Evolutionary conservation across 1,140 invertebrate species (phyloP).

Genomic region (Aphidius ervi): DNA sequence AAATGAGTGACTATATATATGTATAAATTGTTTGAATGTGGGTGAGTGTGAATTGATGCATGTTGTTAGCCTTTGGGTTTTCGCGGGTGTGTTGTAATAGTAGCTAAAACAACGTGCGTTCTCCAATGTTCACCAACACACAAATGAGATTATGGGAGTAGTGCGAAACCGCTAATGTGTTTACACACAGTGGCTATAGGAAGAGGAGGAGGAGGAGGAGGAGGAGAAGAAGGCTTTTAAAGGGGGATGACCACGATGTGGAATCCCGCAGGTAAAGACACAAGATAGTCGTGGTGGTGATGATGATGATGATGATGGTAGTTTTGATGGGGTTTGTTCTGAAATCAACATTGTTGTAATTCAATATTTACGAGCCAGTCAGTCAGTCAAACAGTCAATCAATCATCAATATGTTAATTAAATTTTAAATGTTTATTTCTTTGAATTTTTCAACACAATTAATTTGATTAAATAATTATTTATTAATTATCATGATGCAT

Average conservation of each 20-base stretch:
- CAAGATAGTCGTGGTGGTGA: neutral
- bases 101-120: neutral
- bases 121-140: constrained; percentile 12
- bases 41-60: no score
- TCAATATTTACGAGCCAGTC: no score
- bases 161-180: constrained; percentile 29
- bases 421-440: neutral
- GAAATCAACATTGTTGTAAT: no score
- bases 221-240: neutral
- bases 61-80: neutral
- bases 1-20: neutral
- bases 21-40: neutral
- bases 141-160: constrained; percentile 22
- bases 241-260: neutral
- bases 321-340: no score
- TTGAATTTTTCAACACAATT: neutral
- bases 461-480: constrained; percentile 18
- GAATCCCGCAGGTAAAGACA: constrained; percentile 9
- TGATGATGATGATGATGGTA: neutral
- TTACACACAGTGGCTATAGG: constrained; percentile 24
- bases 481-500: no score
- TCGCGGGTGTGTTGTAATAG: neutral
- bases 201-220: constrained; percentile 15
- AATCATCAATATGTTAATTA: neutral
- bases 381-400: neutral